A percentile compares a stretch with the other conserved stretches of the same genome.
phyloP scores from a whole-genome alignment of 2,888 invertebrate genomes.

The Caenorhabditis japonica region DNA sequence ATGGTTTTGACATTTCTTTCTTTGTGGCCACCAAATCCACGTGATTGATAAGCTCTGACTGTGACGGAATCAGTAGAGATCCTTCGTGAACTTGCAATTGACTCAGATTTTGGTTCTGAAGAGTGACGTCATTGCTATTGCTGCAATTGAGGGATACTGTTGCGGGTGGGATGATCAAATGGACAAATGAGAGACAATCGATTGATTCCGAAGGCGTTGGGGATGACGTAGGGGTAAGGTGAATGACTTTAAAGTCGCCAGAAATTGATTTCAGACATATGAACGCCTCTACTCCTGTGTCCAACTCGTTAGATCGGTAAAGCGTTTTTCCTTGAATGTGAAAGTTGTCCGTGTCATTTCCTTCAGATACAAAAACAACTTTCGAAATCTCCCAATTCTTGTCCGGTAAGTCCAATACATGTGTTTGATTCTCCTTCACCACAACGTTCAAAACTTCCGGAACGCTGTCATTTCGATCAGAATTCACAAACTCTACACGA shows the following conservation, averaged over 20 bases:
- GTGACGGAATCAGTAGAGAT: conserved; percentile 17
- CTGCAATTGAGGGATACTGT: conserved; percentile 19
- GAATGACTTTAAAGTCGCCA: conserved; percentile 9
- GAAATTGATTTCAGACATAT: conserved; percentile 1
- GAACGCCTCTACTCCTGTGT: not conserved
- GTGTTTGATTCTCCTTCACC: not conserved
- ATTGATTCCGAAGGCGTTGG: not conserved
- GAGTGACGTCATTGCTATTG: conserved; percentile 10
- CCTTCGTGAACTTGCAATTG: conserved; percentile 22
- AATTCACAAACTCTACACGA: conserved; percentile 8
- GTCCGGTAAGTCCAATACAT: not conserved
- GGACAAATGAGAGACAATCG: conserved; percentile 8
- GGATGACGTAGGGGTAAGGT: not conserved
- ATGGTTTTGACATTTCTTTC: conserved; percentile 8
- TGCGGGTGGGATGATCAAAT: conserved; percentile 29
- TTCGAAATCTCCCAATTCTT: conserved; percentile 4
- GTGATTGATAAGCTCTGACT: conserved; percentile 21
- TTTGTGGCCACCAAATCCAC: no score
- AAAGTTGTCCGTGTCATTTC: conserved; percentile 5
- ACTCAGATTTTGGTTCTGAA: conserved; percentile 15
- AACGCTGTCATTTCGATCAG: conserved; percentile 17
- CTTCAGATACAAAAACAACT: no score
- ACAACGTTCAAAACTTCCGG: conserved; percentile 4
- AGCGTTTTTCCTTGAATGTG: no score
- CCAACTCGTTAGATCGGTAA: no score